A percentile compares a stretch with the other conserved stretches of the same genome.
Conservation (phyloP, 2,797 vertebrate genomes). For the Pangasius sanitwongsei region DNA sequence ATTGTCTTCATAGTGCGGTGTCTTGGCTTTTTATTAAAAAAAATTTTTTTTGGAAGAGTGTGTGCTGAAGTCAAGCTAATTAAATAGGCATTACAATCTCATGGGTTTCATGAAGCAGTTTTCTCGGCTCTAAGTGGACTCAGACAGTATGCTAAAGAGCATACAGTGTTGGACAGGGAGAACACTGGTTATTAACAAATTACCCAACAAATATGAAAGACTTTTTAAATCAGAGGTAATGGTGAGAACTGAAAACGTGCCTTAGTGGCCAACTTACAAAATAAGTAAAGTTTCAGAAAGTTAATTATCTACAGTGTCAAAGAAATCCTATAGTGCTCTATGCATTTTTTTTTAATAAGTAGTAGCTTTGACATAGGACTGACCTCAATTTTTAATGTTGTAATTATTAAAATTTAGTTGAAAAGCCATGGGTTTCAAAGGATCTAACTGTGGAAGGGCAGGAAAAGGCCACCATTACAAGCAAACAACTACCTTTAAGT, state of each 20-base stretch:
- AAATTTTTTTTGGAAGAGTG: neutral
- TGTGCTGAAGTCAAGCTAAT: constrained; percentile 42
- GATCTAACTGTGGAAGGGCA: neutral
- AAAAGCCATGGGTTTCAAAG: neutral
- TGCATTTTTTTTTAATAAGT: neutral
- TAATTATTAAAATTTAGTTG: neutral
- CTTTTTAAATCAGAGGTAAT: neutral
- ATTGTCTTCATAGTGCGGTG: constrained; percentile 16
- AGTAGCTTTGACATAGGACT: neutral
- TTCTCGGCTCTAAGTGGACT: constrained; percentile 11
- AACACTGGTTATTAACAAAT: constrained; percentile 17
- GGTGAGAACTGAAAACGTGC: neutral
- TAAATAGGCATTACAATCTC: constrained; percentile 28
- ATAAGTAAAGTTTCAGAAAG: constrained; percentile 4
- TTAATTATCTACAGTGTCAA: neutral
- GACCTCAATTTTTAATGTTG: neutral
- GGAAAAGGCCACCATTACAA: neutral
- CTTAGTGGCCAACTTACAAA: neutral
- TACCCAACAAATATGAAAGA: neutral
- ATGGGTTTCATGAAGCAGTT: constrained; percentile 14
- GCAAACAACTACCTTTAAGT: neutral
- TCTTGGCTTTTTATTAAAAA: constrained; percentile 16
- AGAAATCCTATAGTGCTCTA: neutral
- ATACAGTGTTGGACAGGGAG: neutral
- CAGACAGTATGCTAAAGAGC: constrained; percentile 16